These are phyloP conservation scores for Monoplex corrugatus DNA, from an alignment of 2,888 invertebrate species.

Conservation along the genomic window DNA sequence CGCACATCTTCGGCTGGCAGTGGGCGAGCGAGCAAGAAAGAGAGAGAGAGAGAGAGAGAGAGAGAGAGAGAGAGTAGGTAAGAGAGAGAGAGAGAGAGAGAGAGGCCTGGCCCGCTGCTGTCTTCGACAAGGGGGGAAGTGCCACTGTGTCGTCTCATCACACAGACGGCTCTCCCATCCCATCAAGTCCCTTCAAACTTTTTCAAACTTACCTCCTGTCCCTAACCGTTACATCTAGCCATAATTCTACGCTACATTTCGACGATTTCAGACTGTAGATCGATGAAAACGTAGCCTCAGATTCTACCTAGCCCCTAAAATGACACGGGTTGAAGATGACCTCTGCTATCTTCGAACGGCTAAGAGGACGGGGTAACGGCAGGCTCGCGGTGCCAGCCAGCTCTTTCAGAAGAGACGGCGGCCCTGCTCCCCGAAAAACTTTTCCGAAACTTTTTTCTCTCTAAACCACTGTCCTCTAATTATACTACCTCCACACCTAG, in stretches of 20 bases:
- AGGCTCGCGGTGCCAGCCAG: neutral
- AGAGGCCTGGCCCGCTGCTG: neutral
- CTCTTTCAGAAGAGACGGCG: neutral
- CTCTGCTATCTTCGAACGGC: constrained; percentile 38
- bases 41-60: too few relatives aligned
- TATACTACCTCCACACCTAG: neutral
- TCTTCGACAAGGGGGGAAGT: constrained; percentile 28
- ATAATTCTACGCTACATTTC: neutral
- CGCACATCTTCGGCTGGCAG: constrained; percentile 14
- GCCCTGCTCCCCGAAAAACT: neutral
- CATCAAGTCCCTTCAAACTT: neutral
- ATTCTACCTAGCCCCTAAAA: constrained; percentile 29
- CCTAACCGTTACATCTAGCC: neutral
- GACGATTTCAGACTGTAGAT: neutral
- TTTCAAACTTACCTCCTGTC: neutral
- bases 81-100: too few relatives aligned
- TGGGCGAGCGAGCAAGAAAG: neutral
- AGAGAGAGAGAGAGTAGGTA: too few relatives aligned
- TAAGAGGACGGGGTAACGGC: neutral
- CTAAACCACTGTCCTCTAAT: constrained; percentile 7
- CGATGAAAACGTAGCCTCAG: neutral
- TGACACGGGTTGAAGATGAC: constrained; percentile 39
- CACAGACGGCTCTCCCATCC: neutral
- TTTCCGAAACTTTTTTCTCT: neutral
- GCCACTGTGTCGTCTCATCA: constrained; percentile 36